Base-by-base conservation (phyloP, 2,888 invertebrate species). In the Seira musarum region DNA sequence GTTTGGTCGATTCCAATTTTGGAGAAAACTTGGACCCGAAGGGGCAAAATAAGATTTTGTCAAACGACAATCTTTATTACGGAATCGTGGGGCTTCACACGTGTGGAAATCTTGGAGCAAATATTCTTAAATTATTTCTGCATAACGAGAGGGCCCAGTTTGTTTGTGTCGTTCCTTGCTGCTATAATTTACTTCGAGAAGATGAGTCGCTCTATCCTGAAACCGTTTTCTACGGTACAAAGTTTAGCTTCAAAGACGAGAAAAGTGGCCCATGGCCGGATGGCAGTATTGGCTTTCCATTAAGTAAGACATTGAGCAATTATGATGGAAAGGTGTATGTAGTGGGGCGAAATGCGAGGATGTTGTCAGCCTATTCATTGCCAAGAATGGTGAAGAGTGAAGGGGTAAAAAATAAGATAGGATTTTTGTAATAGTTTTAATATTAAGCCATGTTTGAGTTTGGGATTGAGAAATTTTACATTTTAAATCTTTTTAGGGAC, bases 121-220 rank as follows among this genome's bases (percentile, higher is more conserved):
- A 92, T 13, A 93, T 93, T 57, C 89, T 96, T 0, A 92, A 92
- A 81, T 90, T 95, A 15, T 97, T 95, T 88, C 88, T 90, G 2
- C 87, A 89, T 0, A 92, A 91, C 79, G 76, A 89, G 0, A 88
- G 90, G 25, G 90, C 93, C 0, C 90, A 90, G 78, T 91, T 92
- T 0, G 88, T 96, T 0, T 93, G 95, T 87, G 94, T 94, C 88
- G 94, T 97, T 49, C 95, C 96, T 0, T 98, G 97, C 88, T 97
- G 97, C 88, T 97, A 96, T 89, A 95, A 97, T 89, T 90, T 94
- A 1, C 89, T 97, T 21, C 91, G 91, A 0, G 94, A 95, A 87
- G 88, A 90, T 82, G 91, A 89, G 85, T 88, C 25, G 1, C 66
- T 81, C 1, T 81, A 73, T 35, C 72, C 72, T 5, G 53, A 60